Conservation (phyloP, 1,140 invertebrate species). For the Ylistrum balloti region DNA sequence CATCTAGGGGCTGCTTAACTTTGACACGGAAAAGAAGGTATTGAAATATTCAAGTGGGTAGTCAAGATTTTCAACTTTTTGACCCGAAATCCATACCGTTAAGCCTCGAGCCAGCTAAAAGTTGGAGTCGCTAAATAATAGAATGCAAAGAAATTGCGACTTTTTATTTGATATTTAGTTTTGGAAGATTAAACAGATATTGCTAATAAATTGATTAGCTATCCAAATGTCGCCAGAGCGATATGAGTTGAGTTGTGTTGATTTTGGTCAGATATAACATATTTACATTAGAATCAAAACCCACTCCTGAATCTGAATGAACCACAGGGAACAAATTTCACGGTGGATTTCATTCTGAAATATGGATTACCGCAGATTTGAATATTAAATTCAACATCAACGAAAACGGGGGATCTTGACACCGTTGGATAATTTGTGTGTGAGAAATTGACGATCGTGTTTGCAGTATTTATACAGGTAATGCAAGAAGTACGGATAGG, state of each 20-base stretch:
- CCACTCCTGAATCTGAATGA: background rate
- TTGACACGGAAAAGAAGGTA: constrained; percentile 38
- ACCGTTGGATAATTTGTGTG: background rate
- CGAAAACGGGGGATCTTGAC: background rate
- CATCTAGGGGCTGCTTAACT: background rate
- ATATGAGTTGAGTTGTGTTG: constrained; percentile 10
- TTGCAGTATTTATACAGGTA: too few species aligned
- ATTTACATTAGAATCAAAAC: constrained; percentile 24
- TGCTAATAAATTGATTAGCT: constrained; percentile 35
- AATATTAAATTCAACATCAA: constrained; percentile 3
- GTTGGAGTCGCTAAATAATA: background rate
- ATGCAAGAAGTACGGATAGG: too few species aligned
- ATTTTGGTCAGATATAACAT: background rate
- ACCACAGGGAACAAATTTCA: background rate
- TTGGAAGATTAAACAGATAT: constrained; percentile 35
- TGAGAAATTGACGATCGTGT: background rate
- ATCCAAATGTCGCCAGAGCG: constrained; percentile 12
- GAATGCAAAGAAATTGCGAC: background rate
- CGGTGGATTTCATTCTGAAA: constrained; percentile 28
- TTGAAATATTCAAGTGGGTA: background rate
- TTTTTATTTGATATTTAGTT: constrained; percentile 39
- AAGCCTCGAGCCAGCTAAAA: background rate
- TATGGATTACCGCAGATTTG: constrained; percentile 38
- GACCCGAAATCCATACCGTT: constrained; percentile 20
- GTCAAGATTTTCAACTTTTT: constrained; percentile 40